Base-by-base conservation (phyloP, 2,797 vertebrate species). In the Babyrousa celebensis region DNA sequence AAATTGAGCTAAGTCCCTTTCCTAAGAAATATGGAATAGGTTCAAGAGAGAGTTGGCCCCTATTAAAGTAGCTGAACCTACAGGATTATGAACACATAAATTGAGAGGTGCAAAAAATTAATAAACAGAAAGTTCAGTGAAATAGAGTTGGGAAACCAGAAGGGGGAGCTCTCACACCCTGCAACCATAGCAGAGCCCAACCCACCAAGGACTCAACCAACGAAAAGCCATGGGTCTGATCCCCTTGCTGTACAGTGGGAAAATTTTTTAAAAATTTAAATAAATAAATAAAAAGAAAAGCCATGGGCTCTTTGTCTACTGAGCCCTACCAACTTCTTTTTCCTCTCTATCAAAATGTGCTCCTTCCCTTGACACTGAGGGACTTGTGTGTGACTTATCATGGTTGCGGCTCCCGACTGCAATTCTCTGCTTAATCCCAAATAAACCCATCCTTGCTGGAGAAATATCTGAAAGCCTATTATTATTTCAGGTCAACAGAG, bases 11-110 rank as follows among this genome's bases (percentile, higher is more conserved):
- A 86, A 56, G 43, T 72, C 48, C 29, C 52, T 86, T 90, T 56
- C 63, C 58, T 83, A 54, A 54, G 40, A 78, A 78, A 79, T 94
- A 63, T 68, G 21, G 27, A 92, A 84, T 32, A 96, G 29, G 36
- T 60, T 16, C 17, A 4, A 74, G 12, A 71, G 14, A 85, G 25
- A 68, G 68, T 1, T 75, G 48, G 14, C 48, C 12, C 40, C 14
- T 93, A 48, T 84, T n/a, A 48, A 11, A 56, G 9, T 71, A 29
- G 16, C 25, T 67, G 60, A 85, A 93, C 16, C 5, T 67, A 5
- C 21, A 29, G 52, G 29, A 18, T 72, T 72, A 60, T 7, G 6
- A 72, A 75, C 29, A 87, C 20, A 85, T 48, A 89, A 79, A 77
- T 52, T 67, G 56, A 21, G 4, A 83, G 89, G 25, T 16, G 16